A percentile compares a stretch with the other conserved stretches of the same genome.
Conservation (phyloP, 1,140 invertebrate genomes). For the Eueides isabella region DNA sequence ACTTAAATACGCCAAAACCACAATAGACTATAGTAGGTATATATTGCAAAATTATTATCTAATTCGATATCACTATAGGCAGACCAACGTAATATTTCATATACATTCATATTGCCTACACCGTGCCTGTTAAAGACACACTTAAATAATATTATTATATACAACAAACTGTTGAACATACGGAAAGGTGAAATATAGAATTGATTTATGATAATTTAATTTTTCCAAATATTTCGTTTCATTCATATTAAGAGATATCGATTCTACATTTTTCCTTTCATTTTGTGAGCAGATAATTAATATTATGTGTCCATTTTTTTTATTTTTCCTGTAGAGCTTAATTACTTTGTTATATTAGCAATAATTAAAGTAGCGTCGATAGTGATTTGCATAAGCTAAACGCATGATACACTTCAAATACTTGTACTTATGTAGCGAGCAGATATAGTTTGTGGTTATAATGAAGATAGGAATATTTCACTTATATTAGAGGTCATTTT, state of each 20-base stretch:
- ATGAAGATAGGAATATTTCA: background rate
- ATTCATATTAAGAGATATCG: background rate
- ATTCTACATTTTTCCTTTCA: slow-evolving; percentile 6
- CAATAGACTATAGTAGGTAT: background rate
- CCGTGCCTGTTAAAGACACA: background rate
- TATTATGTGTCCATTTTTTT: background rate
- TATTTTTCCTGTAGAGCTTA: background rate
- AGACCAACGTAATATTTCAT: background rate
- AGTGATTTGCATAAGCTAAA: background rate
- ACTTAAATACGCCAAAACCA: background rate
- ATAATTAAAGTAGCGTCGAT: too few relatives aligned
- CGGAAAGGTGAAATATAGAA: background rate
- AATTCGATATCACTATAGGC: background rate
- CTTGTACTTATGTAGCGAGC: background rate
- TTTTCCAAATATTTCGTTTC: too few relatives aligned
- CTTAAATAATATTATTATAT: background rate
- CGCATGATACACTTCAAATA: background rate
- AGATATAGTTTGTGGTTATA: background rate
- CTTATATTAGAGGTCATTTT: too few relatives aligned
- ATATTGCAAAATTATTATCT: background rate
- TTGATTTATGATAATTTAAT: background rate
- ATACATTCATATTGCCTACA: background rate
- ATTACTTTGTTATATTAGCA: background rate
- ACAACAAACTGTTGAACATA: background rate
- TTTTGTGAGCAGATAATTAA: background rate